Conservation (phyloP, 2,888 invertebrate genomes). For the Invenusta paracnida region DNA sequence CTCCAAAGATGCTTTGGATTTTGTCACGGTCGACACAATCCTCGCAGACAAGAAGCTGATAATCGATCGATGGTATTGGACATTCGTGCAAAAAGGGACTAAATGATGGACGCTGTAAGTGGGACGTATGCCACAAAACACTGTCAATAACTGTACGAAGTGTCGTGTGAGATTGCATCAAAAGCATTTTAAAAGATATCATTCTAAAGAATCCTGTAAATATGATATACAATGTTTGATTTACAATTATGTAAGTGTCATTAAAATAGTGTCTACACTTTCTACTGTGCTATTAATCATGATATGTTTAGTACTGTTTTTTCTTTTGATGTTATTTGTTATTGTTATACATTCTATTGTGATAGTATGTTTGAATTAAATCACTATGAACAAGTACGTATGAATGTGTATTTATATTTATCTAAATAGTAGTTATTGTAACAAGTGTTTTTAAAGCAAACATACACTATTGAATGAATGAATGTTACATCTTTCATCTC, state of each 20-base stretch:
- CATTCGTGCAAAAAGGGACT: slow-evolving; percentile 4
- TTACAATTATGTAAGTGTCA: too few species aligned
- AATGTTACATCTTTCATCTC: too few species aligned
- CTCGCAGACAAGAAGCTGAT: neutral
- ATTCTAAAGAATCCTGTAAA: neutral
- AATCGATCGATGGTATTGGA: neutral
- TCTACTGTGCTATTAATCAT: slow-evolving; percentile 2
- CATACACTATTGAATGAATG: slow-evolving; percentile 2
- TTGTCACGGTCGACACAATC: neutral
- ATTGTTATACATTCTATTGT: neutral
- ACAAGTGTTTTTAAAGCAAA: slow-evolving; percentile 3
- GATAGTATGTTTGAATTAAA: neutral
- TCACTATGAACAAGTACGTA: neutral
- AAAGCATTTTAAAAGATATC: slow-evolving; percentile 13
- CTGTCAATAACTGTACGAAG: neutral
- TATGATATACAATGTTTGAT: neutral
- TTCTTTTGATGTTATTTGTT: neutral
- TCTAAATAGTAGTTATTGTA: neutral
- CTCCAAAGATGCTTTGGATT: neutral
- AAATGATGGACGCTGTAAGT: too few species aligned
- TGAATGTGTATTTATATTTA: slow-evolving; percentile 17
- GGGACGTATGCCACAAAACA: too few species aligned
- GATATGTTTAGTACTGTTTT: slow-evolving; percentile 10
- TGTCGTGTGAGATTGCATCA: neutral
- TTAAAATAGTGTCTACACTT: slow-evolving; percentile 9